Base-by-base conservation (phyloP, 2,888 invertebrate genomes). In the Ennomos erosarius region DNA sequence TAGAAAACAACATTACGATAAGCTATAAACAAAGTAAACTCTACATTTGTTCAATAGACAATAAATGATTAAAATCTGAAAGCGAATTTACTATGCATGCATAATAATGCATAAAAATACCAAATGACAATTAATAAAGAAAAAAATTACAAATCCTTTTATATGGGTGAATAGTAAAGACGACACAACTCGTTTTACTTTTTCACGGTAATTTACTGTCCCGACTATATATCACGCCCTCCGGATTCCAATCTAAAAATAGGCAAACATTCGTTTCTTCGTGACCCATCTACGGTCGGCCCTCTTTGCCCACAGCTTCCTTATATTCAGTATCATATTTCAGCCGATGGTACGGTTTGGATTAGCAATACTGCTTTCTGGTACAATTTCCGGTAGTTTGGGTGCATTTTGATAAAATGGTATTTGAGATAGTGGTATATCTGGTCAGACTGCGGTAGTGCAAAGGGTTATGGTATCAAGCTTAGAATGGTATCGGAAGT, bases 301-400 rank as follows among this genome's bases (percentile, higher is more conserved):
- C 45, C 50, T 65, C 67, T 67, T 57, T 65, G 63, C 59, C 59
- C 59, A 61, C 69, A 65, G 74, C 71, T 73, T 71, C 70, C 72
- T 76, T 75, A 77, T 80, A 80, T 80, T 82, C 77, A 76, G 79
- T 75, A 75, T 76, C 77, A 80, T 82, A 84, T 81, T 81, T 78
- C 71, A 60, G 71, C 67, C 66, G 76, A 80, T 82, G 81, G 77
- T 79, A 48, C 26, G 45, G 42, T 59, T 62, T 43, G 64, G 64
- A 66, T 68, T 78, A 75, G 71, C 70, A 73, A 73, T 70, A 78
- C 78, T 76, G 75, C 68, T 65, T 49, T 34, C 34, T 44, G 46
- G 61, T 67, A 66, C 65, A 62, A 70, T 67, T 68, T 64, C 64
- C 61, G 62, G 59, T 49, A 43, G 38, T 45, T 44, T 48, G 53